phyloP scores from a whole-genome alignment of 2,797 vertebrate genomes.

The Cephalopachus bancanus region DNA sequence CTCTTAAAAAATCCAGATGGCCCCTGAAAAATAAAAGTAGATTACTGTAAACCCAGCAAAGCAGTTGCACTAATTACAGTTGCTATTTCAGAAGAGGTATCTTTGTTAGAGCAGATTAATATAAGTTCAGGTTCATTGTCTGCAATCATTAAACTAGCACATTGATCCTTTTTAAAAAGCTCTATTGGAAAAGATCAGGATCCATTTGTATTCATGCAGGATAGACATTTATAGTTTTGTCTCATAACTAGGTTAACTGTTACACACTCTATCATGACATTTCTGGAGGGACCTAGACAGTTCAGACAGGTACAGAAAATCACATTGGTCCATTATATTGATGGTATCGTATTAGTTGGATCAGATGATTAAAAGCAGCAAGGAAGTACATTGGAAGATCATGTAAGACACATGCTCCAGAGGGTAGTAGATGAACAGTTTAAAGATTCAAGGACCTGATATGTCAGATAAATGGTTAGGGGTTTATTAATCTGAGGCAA shows the following conservation, averaged over 20 bases:
- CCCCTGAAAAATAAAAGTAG: conserved; percentile 5
- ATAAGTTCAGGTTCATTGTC: not conserved
- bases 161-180: not conserved
- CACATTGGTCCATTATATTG: not conserved
- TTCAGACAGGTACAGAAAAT: not conserved
- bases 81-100: not conserved
- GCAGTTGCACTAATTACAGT: not conserved
- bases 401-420: not conserved
- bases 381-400: not conserved
- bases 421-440: not conserved
- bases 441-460: not conserved
- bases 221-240: not conserved
- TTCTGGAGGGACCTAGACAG: not conserved
- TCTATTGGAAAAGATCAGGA: not conserved
- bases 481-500: not conserved
- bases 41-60: not conserved
- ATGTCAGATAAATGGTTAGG: not conserved
- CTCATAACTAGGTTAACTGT: not conserved
- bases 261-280: not conserved
- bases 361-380: not conserved
- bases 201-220: not conserved
- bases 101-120: not conserved
- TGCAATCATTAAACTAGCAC: not conserved
- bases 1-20: not conserved
- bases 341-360: not conserved